Conservation (phyloP, 2,888 invertebrate genomes). For the Protophormia terraenovae region DNA sequence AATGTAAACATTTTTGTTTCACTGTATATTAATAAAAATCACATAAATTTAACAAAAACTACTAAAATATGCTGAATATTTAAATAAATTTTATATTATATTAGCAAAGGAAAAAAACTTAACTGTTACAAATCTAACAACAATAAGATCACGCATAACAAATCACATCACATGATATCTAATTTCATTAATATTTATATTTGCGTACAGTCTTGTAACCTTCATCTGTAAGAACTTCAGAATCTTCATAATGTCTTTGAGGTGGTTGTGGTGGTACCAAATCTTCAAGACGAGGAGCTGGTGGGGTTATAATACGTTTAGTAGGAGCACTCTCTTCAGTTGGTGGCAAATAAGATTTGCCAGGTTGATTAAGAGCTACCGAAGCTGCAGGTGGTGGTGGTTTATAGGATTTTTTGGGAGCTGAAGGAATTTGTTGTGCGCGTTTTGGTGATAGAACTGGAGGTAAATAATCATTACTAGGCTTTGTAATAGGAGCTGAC, state of each 20-base stretch:
- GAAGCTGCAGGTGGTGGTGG: slow-evolving; percentile 53
- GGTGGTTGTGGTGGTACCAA: slow-evolving; percentile 34
- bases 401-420: slow-evolving; percentile 27
- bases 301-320: slow-evolving; percentile 28
- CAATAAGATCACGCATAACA: not conserved
- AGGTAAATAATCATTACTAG: not conserved
- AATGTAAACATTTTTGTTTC: too few relatives aligned
- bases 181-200: slow-evolving; percentile 1
- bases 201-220: slow-evolving; percentile 45
- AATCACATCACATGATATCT: not conserved
- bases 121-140: slow-evolving; percentile 38
- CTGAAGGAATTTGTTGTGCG: slow-evolving; percentile 1
- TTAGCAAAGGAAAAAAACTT: not conserved
- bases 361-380: not conserved
- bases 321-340: not conserved
- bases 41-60: not conserved
- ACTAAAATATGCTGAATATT: not conserved
- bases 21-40: not conserved
- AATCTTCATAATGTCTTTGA: slow-evolving; percentile 21
- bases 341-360: slow-evolving; percentile 15
- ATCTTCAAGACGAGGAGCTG: slow-evolving; percentile 37
- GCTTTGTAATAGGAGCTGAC: too few relatives aligned
- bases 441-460: not conserved
- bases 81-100: not conserved
- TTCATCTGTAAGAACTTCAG: slow-evolving; percentile 24